Evolutionary conservation across 2,113 vertebrate species (phyloP), one percentile per base, ranked within the genome.

Genomic region (Saimiri boliviensis): DNA sequence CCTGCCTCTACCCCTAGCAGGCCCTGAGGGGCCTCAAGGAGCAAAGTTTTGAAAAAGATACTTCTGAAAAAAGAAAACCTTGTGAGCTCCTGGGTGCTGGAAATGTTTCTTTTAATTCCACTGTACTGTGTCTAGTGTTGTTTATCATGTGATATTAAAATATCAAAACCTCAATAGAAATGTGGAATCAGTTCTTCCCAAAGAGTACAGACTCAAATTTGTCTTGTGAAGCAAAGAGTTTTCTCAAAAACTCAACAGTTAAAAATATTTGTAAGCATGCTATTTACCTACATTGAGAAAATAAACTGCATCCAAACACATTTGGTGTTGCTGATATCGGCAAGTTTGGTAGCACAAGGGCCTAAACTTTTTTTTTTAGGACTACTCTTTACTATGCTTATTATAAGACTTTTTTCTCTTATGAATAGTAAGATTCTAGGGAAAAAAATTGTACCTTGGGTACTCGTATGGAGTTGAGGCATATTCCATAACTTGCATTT

Each of bases 81-180:
- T 37, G 27, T 35, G 6, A 94, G 4, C 42, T n/a, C 56, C n/a
- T 79, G 66, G 32, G 45, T 21, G 30, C 25, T 30, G 7, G 52
- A 84, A 80, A 52, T 30, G 27, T 82, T 68, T 92, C 45, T 83
- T 63, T 47, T 95, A 30, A 63, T 95, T 83, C 89, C 60, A 63
- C 52, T 63, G 21, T 74, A 42, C 63, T 84, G 30, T 35, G n/a
- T 30, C 60, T 40, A 58, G 49, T 45, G 16, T 47, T 84, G 32
- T 37, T 91, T 89, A 80, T 63, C 63, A 40, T 23, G 30, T 30
- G 13, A 71, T 60, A 73, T 35, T 85, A 71, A 93, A 68, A 63
- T 60, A 83, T 19, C 12, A 60, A 77, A 68, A 52, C 16, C 20
- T 71, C 84, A 63, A 1, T 3, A 27, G 35, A 92, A 92, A 96